A percentile compares a stretch with the other conserved stretches of the same genome.
Evolutionary conservation across 1,140 invertebrate genomes (phyloP).

Genomic region (Hormaphis cornu): DNA sequence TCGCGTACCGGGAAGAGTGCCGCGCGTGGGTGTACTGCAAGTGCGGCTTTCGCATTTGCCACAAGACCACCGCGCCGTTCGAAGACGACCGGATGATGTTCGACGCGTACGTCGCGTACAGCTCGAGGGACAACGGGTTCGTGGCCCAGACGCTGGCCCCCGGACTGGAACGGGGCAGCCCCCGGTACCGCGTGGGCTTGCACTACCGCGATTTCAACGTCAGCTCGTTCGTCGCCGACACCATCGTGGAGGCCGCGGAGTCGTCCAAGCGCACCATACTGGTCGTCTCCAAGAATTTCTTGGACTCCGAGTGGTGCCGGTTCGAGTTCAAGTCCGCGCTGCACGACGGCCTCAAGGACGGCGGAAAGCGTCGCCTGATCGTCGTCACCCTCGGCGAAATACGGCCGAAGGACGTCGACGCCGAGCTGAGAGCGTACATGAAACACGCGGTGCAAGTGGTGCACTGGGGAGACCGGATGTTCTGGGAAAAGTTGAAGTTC

Average conservation of each 20-base stretch:
- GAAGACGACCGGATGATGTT: constrained; percentile 67
- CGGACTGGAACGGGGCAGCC: constrained; percentile 59
- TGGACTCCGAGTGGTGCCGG: constrained; percentile 86
- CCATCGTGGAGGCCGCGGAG: constrained; percentile 81
- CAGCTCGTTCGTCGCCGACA: constrained; percentile 73
- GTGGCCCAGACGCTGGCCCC: constrained; percentile 75
- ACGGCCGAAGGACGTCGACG: constrained; percentile 73
- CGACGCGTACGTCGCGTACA: constrained; percentile 86
- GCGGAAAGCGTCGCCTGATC: constrained; percentile 58
- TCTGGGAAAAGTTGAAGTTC: constrained; percentile 88
- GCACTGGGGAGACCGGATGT: constrained; percentile 83
- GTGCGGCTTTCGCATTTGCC: constrained; percentile 73
- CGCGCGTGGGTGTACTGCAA: constrained; percentile 78
- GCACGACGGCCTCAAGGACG: constrained; percentile 77
- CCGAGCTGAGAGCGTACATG: constrained; percentile 77
- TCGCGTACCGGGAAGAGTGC: constrained; percentile 72
- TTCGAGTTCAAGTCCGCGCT: constrained; percentile 87
- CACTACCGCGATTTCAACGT: constrained; percentile 79
- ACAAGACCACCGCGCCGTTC: constrained; percentile 66
- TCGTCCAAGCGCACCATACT: constrained; percentile 81
- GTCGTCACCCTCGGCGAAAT: constrained; percentile 76
- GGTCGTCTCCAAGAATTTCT: constrained; percentile 82
- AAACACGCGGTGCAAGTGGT: constrained; percentile 75
- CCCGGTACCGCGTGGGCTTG: constrained; percentile 63
- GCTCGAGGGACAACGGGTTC: constrained; percentile 79